Conservation (phyloP, 2,113 vertebrate species). For the Copsychus sechellarum region DNA sequence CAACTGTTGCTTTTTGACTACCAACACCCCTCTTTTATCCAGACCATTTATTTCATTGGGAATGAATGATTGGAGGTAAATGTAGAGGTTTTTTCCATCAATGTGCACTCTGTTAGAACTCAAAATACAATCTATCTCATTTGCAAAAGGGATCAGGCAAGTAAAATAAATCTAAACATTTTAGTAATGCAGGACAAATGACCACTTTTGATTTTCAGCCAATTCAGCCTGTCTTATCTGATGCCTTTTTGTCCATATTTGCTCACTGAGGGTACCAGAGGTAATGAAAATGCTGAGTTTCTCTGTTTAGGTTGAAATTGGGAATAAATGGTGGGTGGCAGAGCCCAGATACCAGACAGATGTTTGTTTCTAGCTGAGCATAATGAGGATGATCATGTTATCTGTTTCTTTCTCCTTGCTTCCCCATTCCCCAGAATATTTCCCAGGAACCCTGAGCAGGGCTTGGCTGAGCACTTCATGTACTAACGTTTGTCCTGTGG, state of each 20-base stretch:
- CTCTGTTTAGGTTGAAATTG: not conserved
- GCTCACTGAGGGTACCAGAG: not conserved
- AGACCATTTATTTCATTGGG: not conserved
- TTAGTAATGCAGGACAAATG: not conserved
- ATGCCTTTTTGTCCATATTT: not conserved
- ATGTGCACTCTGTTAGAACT: not conserved
- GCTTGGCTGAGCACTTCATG: not conserved
- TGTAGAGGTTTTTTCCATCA: not conserved
- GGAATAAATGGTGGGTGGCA: not conserved
- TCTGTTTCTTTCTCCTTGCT: not conserved
- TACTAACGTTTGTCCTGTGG: not conserved
- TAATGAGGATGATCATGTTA: not conserved
- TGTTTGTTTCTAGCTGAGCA: not conserved
- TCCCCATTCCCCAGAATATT: not conserved
- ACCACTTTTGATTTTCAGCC: not conserved
- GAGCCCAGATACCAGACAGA: constrained; percentile 20
- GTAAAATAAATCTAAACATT: not conserved
- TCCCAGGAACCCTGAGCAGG: not conserved
- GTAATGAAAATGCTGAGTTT: not conserved
- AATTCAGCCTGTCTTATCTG: not conserved
- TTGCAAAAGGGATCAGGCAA: not conserved
- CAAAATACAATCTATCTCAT: not conserved
- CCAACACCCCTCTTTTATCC: not conserved
- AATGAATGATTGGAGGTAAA: not conserved
- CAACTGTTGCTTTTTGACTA: not conserved